phyloP scores from a whole-genome alignment of 2,888 invertebrate species.

The Stegana nigrithorax region DNA sequence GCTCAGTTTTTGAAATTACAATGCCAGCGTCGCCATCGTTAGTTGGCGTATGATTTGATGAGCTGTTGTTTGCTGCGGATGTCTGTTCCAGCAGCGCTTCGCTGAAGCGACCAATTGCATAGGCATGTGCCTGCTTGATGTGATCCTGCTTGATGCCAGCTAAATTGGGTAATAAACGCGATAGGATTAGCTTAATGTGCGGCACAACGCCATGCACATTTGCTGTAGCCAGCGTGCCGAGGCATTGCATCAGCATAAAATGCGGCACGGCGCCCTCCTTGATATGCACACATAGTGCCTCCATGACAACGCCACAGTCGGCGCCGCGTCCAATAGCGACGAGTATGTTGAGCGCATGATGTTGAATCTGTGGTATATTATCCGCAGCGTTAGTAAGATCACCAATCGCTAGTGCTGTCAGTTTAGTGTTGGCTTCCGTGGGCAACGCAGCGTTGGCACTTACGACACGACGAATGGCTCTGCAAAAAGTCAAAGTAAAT shows the following conservation, averaged over 20 bases:
- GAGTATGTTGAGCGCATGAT: slow-evolving; percentile 84
- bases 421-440: slow-evolving; percentile 73
- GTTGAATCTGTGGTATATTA: slow-evolving; percentile 80
- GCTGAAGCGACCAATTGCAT: slow-evolving; percentile 86
- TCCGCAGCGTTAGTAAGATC: slow-evolving; percentile 79
- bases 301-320: slow-evolving; percentile 82
- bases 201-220: slow-evolving; percentile 88
- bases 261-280: slow-evolving; percentile 79
- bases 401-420: slow-evolving; percentile 77
- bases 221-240: slow-evolving; percentile 85
- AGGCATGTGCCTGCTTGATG: slow-evolving; percentile 84
- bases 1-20: slow-evolving; percentile 29
- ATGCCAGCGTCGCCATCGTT: slow-evolving; percentile 15
- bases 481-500: slow-evolving; percentile 31
- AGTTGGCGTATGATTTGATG: no score
- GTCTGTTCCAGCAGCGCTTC: slow-evolving; percentile 72
- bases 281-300: slow-evolving; percentile 77
- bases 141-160: slow-evolving; percentile 82
- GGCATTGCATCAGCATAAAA: slow-evolving; percentile 84
- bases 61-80: slow-evolving; percentile 31
- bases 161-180: slow-evolving; percentile 84
- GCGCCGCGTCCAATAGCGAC: slow-evolving; percentile 84
- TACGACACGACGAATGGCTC: slow-evolving; percentile 73
- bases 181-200: slow-evolving; percentile 85
- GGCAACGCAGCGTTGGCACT: slow-evolving; percentile 72